Base-by-base conservation (phyloP, 1,140 invertebrate species). In the Aleiodes sp. region DNA sequence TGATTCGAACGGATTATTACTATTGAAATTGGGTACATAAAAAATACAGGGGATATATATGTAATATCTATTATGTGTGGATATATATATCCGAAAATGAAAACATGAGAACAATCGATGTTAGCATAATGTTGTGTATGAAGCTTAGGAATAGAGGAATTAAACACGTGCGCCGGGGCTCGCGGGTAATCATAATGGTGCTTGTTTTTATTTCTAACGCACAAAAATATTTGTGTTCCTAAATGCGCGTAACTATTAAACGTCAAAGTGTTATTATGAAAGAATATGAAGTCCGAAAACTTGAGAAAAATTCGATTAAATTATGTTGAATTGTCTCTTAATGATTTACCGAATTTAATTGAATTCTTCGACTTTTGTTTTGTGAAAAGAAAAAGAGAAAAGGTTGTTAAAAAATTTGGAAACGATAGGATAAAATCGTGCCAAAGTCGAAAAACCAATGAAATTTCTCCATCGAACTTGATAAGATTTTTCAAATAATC, bases 61-160 rank as follows among this genome's bases (percentile, higher is more conserved):
- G 33, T 37, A 63, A 39, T 39, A 37, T 39, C 10, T 41, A 63
- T 24, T 63, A 41, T 63, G 61, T 19, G 33, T 63, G 33, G 4
- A 4, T 21, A 24, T 24, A 52, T 52, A 26, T 52, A 52, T 52
- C 19, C 46, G 10, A 35, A 52, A 52, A 24, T 52, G 46, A n/a
- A 19, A n/a, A n/a, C 14, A 46, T 63, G 61, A 63, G 16, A 63
- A 21, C 61, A 33, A 63, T 63, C 61, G 61, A 63, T 63, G 61
- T 63, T 63, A 63, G 35, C 14, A 16, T 39, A 39, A 39, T 37
- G 12, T 41, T 39, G 4, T 19, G 12, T 14, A 39, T 16, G 31
- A 37, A 14, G 35, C 31, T 33, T 63, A 63, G 35, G 10, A 10
- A 35, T 63, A 2, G 9, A 41, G 24, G 19, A 46, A n/a, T n/a